Conservation (phyloP, 2,888 invertebrate species). For the Mechanitis mazaeus region DNA sequence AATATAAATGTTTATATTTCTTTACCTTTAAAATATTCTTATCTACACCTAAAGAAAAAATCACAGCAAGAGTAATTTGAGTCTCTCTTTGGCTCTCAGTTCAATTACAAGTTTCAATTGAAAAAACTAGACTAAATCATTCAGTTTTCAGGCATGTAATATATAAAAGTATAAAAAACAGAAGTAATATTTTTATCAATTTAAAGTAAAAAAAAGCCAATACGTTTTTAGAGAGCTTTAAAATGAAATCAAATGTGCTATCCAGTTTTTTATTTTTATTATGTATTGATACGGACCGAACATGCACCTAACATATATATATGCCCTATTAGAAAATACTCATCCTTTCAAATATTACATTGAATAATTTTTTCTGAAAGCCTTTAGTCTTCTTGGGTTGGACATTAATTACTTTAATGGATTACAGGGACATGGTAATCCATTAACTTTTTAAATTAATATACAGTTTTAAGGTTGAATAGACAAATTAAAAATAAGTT, state of each 20-base stretch:
- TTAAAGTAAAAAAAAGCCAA: too few relatives aligned
- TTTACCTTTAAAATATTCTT: too few relatives aligned
- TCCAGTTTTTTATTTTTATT: too few relatives aligned
- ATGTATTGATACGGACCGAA: too few relatives aligned
- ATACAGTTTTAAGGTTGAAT: slow-evolving; percentile 10
- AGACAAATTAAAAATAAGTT: background rate
- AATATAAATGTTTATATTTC: too few relatives aligned
- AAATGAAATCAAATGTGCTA: too few relatives aligned
- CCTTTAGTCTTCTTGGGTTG: slow-evolving; percentile 24
- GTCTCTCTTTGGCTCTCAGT: background rate
- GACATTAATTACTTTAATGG: slow-evolving; percentile 34
- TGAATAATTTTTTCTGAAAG: slow-evolving; percentile 22
- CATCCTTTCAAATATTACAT: slow-evolving; percentile 15
- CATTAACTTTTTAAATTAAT: slow-evolving; percentile 27
- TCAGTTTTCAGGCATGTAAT: background rate
- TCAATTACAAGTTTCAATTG: background rate
- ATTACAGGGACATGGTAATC: slow-evolving; percentile 26
- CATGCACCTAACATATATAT: background rate
- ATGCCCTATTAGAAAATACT: background rate
- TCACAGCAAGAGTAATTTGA: background rate
- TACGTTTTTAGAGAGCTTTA: too few relatives aligned
- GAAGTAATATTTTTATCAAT: too few relatives aligned
- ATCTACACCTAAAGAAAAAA: too few relatives aligned
- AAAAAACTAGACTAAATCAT: background rate
- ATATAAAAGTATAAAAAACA: too few relatives aligned